Conservation (phyloP, 1,140 invertebrate genomes). For the Neelides sp. region DNA sequence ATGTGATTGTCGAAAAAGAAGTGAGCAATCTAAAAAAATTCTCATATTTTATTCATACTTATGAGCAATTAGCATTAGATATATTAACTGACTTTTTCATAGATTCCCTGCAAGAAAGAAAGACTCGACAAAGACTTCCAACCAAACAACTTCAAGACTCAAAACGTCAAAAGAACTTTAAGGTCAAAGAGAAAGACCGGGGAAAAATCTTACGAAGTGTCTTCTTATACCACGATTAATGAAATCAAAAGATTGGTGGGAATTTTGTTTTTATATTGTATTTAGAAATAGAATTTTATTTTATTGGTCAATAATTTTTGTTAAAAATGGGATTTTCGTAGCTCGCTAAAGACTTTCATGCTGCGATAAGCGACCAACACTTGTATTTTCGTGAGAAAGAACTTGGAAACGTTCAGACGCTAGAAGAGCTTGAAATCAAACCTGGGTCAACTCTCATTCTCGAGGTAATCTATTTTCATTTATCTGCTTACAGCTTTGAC, state of each 20-base stretch:
- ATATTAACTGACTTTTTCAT: too few species aligned
- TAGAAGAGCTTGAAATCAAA: conserved; percentile 37
- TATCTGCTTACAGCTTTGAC: not conserved
- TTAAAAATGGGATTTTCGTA: conserved; percentile 30
- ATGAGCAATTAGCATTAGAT: too few species aligned
- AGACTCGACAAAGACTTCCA: too few species aligned
- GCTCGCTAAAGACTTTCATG: conserved; percentile 41
- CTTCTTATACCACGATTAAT: conserved; percentile 11
- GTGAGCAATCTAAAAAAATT: too few species aligned
- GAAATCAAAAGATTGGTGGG: conserved; percentile 10
- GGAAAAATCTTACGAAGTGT: conserved; percentile 18
- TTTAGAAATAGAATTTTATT: conserved; percentile 4
- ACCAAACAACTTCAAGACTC: too few species aligned
- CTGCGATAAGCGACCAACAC: conserved; percentile 43
- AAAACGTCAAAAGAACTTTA: not conserved
- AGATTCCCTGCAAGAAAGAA: too few species aligned
- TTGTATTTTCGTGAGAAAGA: conserved; percentile 36
- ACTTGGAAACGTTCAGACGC: conserved; percentile 36
- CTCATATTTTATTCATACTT: too few species aligned
- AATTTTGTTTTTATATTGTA: not conserved
- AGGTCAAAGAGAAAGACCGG: not conserved
- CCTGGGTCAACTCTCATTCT: conserved; percentile 39
- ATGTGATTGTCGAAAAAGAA: too few species aligned
- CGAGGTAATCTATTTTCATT: conserved; percentile 34
- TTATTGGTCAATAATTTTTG: not conserved